Percentiles rank a stretch among this genome's conserved stretches.
Evolutionary conservation across 2,888 invertebrate genomes (phyloP).

Genomic region (Dryadula phaetusa): DNA sequence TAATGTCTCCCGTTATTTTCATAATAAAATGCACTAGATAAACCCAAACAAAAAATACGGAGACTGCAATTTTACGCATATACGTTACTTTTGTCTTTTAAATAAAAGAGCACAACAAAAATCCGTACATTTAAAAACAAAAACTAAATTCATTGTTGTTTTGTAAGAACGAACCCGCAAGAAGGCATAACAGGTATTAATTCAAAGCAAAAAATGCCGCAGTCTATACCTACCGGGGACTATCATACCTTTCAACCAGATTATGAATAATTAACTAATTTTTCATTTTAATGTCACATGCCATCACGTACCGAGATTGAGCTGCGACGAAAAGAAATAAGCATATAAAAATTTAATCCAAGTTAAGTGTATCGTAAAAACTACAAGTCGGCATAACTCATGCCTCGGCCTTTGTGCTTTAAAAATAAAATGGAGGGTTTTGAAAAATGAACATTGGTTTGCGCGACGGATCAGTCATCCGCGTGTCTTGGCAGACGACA

Average conservation of each 20-base stretch:
- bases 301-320: slow-evolving; percentile 73
- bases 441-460: slow-evolving; percentile 79
- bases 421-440: slow-evolving; percentile 70
- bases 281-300: slow-evolving; percentile 84
- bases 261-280: slow-evolving; percentile 83
- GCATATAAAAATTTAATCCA: slow-evolving; percentile 79
- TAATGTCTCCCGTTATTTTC: slow-evolving; percentile 75
- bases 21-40: slow-evolving; percentile 72
- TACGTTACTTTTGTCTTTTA: slow-evolving; percentile 50
- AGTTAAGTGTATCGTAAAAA: slow-evolving; percentile 77
- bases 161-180: slow-evolving; percentile 39
- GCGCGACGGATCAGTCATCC: slow-evolving; percentile 81
- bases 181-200: slow-evolving; percentile 37
- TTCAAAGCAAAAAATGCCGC: slow-evolving; percentile 37
- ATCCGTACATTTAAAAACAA: slow-evolving; percentile 46
- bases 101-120: slow-evolving; percentile 49
- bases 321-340: slow-evolving; percentile 60
- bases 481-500: slow-evolving; percentile 68
- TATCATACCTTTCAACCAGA: slow-evolving; percentile 77
- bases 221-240: slow-evolving; percentile 40
- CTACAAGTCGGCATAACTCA: slow-evolving; percentile 81
- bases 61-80: slow-evolving; percentile 62
- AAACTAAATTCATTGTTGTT: slow-evolving; percentile 45
- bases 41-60: slow-evolving; percentile 57
- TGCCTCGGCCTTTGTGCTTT: slow-evolving; percentile 77